phyloP scores from a whole-genome alignment of 2,113 vertebrate species.

The Riparia riparia region DNA sequence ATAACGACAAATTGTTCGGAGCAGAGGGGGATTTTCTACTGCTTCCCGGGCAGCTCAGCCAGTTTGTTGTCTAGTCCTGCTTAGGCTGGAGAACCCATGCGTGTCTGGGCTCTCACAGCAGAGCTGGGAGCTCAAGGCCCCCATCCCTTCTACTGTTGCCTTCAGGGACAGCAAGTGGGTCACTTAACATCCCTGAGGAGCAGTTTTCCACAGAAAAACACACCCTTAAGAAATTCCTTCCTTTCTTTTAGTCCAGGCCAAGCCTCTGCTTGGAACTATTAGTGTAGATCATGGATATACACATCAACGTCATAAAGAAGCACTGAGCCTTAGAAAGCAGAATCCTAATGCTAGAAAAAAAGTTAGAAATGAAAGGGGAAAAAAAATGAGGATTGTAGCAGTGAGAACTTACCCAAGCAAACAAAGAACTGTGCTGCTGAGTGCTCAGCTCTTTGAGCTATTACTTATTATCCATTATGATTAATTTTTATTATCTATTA shows the following conservation, averaged over 20 bases:
- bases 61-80: not conserved
- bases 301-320: not conserved
- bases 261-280: not conserved
- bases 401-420: not conserved
- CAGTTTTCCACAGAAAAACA: not conserved
- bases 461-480: not conserved
- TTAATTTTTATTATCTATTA: not conserved
- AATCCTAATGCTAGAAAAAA: not conserved
- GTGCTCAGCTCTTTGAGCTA: not conserved
- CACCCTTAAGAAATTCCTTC: not conserved
- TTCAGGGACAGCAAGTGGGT: not conserved
- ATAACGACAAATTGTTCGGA: not conserved
- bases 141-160: not conserved
- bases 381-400: not conserved
- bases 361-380: not conserved
- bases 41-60: not conserved
- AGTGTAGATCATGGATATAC: fast-evolving
- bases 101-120: not conserved
- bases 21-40: not conserved
- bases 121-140: fast-evolving
- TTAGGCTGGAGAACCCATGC: not conserved
- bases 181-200: not conserved
- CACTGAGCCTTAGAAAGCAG: not conserved
- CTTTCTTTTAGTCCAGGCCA: too few species aligned
- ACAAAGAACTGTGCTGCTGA: not conserved